Evolutionary conservation across 2,113 vertebrate species (phyloP), one percentile per base, ranked within the genome.

Genomic region (Sylvilagus bachmani): DNA sequence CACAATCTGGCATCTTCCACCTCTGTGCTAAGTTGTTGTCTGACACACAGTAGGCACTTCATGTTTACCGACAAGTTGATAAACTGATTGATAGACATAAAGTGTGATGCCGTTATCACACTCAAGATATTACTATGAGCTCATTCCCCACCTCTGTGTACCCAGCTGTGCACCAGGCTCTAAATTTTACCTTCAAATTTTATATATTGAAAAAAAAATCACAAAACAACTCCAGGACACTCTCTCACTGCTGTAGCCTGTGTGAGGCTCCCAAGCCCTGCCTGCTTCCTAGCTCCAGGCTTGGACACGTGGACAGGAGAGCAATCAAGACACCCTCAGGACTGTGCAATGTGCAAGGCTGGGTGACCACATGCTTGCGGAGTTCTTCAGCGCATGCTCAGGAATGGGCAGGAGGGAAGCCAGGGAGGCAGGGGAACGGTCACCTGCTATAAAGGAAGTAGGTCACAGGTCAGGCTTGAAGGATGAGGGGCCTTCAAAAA

Each of bases 291-390:
- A 55, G 61, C 53, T 94, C 64, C 81, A 44, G 36, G 82, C 61
- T 24, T 77, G n/a, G n/a, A 89, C 25, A 55, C 85, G 78, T 75
- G 69, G 44, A 94, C 91, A 86, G 70, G 6, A 92, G 85, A 90
- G 77, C 79, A 81, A 93, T 84, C 69, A 70, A 62, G 75, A 94
- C 78, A 90, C 75, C 88, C 74, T 93, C 4, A 62, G 86, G 92
- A 92, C 74, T 85, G 69, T 64, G 73, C 88, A 83, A 79, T 33
- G 64, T 66, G n/a, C 22, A 36, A 62, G 67, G 14, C 61, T 66
- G 71, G 31, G 29, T 91, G 90, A 95, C 82, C 73, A 94, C 92
- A 95, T 79, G 86, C 64, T 75, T 93, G 44, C 49, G 70, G 24
- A 87, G 44, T 53, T 61, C 73, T 92, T 79, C 82, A 79, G 85